These are phyloP conservation scores for Edolisoma coerulescens DNA, from an alignment of 2,113 vertebrate genomes.

Conservation along the genomic window DNA sequence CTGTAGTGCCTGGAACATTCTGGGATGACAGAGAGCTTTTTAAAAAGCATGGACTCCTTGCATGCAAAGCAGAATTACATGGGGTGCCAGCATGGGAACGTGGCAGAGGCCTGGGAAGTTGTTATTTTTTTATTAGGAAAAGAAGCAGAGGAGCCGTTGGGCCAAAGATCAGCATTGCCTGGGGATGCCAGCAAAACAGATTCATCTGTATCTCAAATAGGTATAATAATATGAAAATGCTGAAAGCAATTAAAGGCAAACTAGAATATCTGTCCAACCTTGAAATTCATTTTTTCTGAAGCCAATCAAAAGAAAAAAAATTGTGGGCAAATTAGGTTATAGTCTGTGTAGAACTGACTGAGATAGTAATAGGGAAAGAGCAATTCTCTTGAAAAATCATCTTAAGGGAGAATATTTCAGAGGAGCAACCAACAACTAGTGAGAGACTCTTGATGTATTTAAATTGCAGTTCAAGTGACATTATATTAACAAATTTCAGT, in stretches of 20 bases:
- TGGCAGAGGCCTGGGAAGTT: not conserved
- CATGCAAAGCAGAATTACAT: not conserved
- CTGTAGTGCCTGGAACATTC: not conserved
- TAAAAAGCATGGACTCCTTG: not conserved
- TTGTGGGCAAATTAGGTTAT: not conserved
- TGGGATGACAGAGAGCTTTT: not conserved
- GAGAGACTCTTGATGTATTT: not conserved
- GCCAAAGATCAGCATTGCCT: not conserved
- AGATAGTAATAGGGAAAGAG: not conserved
- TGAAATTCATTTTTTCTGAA: not conserved
- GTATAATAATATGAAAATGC: not conserved
- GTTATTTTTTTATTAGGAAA: not conserved
- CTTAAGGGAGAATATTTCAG: not conserved
- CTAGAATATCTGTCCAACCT: not conserved
- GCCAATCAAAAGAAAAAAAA: not conserved
- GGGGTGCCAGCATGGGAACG: not conserved
- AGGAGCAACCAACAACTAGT: not conserved
- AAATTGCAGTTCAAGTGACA: not conserved
- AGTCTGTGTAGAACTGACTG: not conserved
- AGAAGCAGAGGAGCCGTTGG: not conserved
- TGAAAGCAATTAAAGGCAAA: not conserved
- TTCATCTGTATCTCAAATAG: not conserved
- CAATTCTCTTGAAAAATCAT: not conserved
- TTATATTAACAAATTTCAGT: not conserved
- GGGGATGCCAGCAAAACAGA: not conserved